Base-by-base conservation (phyloP, 92 coral and sea anemone species). In the Epizoanthus illoricatus region DNA sequence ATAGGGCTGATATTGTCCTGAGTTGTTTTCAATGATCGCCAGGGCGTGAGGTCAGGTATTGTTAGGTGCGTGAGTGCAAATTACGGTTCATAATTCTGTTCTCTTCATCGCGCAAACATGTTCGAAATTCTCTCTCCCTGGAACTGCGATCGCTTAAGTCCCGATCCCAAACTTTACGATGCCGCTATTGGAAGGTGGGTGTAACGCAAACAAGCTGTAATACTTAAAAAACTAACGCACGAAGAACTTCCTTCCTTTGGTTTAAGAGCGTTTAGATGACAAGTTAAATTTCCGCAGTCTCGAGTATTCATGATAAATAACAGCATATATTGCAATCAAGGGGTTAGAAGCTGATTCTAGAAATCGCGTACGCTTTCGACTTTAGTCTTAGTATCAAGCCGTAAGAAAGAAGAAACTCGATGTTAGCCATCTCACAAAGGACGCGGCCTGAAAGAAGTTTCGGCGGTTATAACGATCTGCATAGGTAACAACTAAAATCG, bases 31-130 rank as follows among this genome's bases (percentile, higher is more conserved):
- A 41, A 63, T 10, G 40, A 61, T 42, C 10, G 39, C 58, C 59
- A 78, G 82, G 82, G 41, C 61, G 49, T 78, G 82, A 78, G 82
- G 82, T 78, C 82, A 78, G 39, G 45, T 78, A 52, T 63, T 78
- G 42, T 64, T 78, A 17, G 71, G 71, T 63, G 72, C 45, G 58
- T 63, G 41, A 28, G 40, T 21, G 7, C 33, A 78, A 43, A 42
- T 43, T 41, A 40, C 12, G 4, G 12, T 19, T 78, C 71, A 78
- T 18, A 78, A 17, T 21, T 63, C 65, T 21, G 71, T 62, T 23
- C 13, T 12, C 71, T 21, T 19, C 82, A 78, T 59, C 40, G 58
- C 15, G 57, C 71, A 17, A 78, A 62, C 40, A 78, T 78, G 82
- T 78, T 78, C 54, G 82, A 78, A 78, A 64, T 64, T 64, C 71